These are phyloP conservation scores for Notospermus geniculatus DNA, from an alignment of 1,140 invertebrate genomes.

Conservation along the genomic window DNA sequence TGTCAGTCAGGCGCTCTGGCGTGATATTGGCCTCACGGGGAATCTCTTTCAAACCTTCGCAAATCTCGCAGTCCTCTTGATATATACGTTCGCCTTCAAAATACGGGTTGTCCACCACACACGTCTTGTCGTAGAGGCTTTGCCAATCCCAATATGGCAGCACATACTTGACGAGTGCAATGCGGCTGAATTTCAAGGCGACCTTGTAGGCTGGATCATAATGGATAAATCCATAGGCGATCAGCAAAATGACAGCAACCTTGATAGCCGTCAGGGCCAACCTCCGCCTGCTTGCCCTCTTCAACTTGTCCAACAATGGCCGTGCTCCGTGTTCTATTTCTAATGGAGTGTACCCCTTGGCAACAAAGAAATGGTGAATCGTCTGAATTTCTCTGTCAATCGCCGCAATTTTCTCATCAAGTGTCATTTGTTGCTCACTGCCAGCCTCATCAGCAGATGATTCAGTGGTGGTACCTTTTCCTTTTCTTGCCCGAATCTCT, in stretches of 20 bases:
- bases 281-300: background rate
- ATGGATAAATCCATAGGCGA: background rate
- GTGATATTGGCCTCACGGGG: slow-evolving; percentile 64
- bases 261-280: background rate
- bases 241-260: background rate
- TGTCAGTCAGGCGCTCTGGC: slow-evolving; percentile 66
- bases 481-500: no score
- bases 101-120: slow-evolving; percentile 68
- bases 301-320: slow-evolving; percentile 8
- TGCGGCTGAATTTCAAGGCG: background rate
- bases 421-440: no score
- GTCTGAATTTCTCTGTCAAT: slow-evolving; percentile 2
- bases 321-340: slow-evolving; percentile 12
- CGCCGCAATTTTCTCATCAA: slow-evolving; percentile 2
- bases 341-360: slow-evolving; percentile 10
- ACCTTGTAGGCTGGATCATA: background rate
- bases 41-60: slow-evolving; percentile 64
- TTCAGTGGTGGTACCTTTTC: no score
- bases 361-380: slow-evolving; percentile 8
- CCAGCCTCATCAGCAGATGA: no score
- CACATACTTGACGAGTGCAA: slow-evolving; percentile 47
- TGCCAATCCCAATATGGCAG: slow-evolving; percentile 79
- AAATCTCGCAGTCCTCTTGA: slow-evolving; percentile 65
- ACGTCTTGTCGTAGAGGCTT: slow-evolving; percentile 67
- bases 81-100: slow-evolving; percentile 59